These are phyloP conservation scores for Pitangus sulphuratus DNA, from an alignment of 2,797 vertebrate genomes.

Conservation along the genomic window DNA sequence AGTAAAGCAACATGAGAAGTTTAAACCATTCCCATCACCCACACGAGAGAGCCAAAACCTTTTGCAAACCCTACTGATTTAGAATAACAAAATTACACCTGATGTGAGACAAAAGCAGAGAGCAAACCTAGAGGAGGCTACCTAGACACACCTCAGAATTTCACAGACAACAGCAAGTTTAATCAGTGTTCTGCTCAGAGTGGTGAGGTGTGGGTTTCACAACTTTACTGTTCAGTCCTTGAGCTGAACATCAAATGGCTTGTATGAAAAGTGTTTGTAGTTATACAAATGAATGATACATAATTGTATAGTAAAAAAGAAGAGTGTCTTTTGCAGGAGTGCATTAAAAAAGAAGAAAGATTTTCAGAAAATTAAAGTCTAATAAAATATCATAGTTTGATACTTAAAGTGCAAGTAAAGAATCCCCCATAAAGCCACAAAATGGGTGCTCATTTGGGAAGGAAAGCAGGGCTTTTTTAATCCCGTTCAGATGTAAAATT, in stretches of 20 bases:
- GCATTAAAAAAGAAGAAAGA: neutral
- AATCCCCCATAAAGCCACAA: neutral
- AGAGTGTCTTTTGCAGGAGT: neutral
- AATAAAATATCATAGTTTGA: neutral
- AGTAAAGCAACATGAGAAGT: neutral
- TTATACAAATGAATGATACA: neutral
- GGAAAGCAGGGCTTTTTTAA: neutral
- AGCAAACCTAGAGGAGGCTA: neutral
- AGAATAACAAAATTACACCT: neutral
- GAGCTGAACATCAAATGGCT: neutral
- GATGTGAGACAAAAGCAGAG: neutral
- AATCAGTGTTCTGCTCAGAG: neutral
- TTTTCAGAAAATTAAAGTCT: neutral
- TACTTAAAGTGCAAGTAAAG: neutral
- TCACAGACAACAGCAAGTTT: neutral
- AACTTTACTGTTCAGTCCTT: neutral
- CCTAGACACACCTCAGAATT: neutral
- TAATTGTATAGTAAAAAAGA: neutral
- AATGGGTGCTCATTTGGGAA: neutral
- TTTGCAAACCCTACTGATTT: neutral
- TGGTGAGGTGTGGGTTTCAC: neutral
- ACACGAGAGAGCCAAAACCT: neutral
- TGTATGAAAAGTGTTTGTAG: neutral
- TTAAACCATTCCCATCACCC: neutral
- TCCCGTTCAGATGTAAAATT: neutral